These are phyloP conservation scores for Ciconia stormi DNA, from an alignment of 2,113 vertebrate genomes.

Conservation along the genomic window DNA sequence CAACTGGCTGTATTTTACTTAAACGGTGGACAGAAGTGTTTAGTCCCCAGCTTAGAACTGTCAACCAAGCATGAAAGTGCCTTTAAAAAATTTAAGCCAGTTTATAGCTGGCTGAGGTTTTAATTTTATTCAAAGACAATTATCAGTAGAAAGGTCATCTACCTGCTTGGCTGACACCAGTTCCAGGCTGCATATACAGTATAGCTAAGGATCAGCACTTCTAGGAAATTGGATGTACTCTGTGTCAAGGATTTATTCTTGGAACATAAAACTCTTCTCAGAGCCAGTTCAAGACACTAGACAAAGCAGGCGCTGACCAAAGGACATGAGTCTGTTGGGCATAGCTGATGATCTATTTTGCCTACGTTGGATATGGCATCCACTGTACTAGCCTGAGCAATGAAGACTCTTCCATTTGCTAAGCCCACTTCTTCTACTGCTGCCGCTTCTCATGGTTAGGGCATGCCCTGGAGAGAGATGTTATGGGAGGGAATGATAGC, in stretches of 20 bases:
- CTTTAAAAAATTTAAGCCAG: not conserved
- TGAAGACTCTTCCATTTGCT: not conserved
- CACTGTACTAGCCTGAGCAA: not conserved
- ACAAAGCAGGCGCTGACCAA: not conserved
- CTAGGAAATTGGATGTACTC: not conserved
- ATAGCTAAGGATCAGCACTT: not conserved
- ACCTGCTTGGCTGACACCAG: not conserved
- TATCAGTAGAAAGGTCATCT: not conserved
- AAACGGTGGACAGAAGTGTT: not conserved
- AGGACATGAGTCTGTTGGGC: not conserved
- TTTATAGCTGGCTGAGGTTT: not conserved
- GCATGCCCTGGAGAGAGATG: not conserved
- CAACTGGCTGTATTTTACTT: not conserved
- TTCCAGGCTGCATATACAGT: not conserved
- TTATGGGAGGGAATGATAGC: not conserved
- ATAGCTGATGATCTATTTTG: not conserved
- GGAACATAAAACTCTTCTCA: not conserved
- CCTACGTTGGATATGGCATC: not conserved
- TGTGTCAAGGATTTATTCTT: not conserved
- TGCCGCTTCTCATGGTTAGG: not conserved
- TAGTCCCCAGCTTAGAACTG: not conserved
- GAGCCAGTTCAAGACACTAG: not conserved
- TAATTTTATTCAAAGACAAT: slow-evolving; percentile 6
- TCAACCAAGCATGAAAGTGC: not conserved
- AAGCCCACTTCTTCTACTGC: not conserved